Evolutionary conservation across 1,140 invertebrate genomes (phyloP), one percentile per base, ranked within the genome.

Genomic region (Cephus cinctus): DNA sequence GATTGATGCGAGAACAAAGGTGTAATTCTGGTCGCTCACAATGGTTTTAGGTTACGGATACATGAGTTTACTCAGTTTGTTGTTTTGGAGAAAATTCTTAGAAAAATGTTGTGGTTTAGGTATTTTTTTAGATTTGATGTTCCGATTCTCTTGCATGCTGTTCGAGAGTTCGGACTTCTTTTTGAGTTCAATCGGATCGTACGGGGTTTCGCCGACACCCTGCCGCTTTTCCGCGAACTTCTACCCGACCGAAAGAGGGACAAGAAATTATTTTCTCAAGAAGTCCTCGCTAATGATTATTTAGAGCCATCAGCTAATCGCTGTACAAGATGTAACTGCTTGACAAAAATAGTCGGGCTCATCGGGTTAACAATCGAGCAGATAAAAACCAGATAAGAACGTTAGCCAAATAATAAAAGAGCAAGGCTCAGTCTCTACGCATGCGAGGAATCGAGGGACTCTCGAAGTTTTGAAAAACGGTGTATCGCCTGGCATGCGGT

Each of bases 201-300:
- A 4, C 14, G 31, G 21, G 22, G 22, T 21, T 47, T 47, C 30
- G 14, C 46, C 6, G 46, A 47, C 32, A 40, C 35, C 8, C 18
- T 47, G 22, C 5, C 22, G 8, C 18, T 41, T 12, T 47, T 40
- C 32, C n/a, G 15, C 30, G 46, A 47, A 47, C 39, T 31, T 40
- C 36, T 47, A 5, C 14, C 38, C n/a, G 27, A 47, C 11, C 46
- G 46, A 2, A 41, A 40, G 18, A 40, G 21, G 9, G 36, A 20
- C n/a, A 41, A 47, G 27, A 19, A 47, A 19, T 30, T 40, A 14
- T 47, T 41, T 20, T 40, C 22, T 12, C 46, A 41, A n/a, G 46
- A 47, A 20, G 36, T 25, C 11, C 46, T 47, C 8, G 36, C 46
- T 40, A 12, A 12, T 5, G 38, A 47, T 40, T 40, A 27, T 18